Base-by-base conservation (phyloP, 53 echinoderm and acorn worm species). In the Echinometra lucunter region DNA sequence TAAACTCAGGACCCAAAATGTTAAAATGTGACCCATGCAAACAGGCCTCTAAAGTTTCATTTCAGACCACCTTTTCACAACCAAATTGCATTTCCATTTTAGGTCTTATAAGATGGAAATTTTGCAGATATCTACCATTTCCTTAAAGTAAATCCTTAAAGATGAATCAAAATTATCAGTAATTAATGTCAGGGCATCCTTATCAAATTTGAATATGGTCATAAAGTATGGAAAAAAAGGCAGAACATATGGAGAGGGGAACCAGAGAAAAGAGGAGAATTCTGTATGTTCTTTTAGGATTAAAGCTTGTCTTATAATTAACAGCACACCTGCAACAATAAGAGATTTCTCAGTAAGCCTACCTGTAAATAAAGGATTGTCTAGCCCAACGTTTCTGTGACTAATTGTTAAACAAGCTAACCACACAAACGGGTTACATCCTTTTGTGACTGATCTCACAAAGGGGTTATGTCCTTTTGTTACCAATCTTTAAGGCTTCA, bases 311-410 rank as follows among this genome's bases (percentile, higher is more conserved):
- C 38, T 40, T 19, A 38, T 75, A 40, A 21, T 75, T 75, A 0
- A 75, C 38, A 75, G 18, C 19, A 75, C 75, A 75, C 75, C 75
- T 75, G 38, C 42, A 75, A 38, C 18, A 75, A 17, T 38, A 67
- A 67, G 67, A 4, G 13, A 38, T 78, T 40, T 78, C 78, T 78
- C 3, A 3, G 18, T 78, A 78, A 78, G 78, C 78, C 78, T 19
- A 17, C 78, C 4, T 78, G 78, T 42, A 38, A 78, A 78, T 78
- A 78, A 38, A 40, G 78, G 78, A 78, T 78, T 78, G 78, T 78
- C 78, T 78, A 19, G 4, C 42, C 28, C 42, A 23, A 5, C 6
- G 21, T 78, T 38, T 78, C 38, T 38, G 38, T 78, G 78, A 78
- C 78, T 78, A 75, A 75, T 75, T 38, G 21, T 40, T 38, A 40